Percentiles rank a stretch among this genome's conserved stretches.
phyloP scores from a whole-genome alignment of 2,888 invertebrate genomes.

The Caenorhabditis panamensis region DNA sequence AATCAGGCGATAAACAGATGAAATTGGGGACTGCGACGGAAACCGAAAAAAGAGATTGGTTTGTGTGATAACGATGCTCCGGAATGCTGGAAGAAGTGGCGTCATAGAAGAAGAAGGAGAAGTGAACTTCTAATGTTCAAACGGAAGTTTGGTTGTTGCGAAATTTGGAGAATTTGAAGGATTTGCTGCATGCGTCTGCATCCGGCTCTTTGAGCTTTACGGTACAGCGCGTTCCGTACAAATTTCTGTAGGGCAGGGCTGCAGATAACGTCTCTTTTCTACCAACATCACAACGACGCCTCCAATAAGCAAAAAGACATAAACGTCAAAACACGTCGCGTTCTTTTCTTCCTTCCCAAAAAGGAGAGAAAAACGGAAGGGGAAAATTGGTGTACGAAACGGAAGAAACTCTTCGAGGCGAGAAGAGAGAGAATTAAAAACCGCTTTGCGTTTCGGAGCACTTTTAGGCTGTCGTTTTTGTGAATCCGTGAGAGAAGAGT shows the following conservation, averaged over 20 bases:
- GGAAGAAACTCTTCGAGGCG: conserved; percentile 1
- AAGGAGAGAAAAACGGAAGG: background rate
- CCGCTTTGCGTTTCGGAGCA: conserved; percentile 10
- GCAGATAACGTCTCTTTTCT: too few relatives aligned
- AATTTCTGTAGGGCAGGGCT: too few relatives aligned
- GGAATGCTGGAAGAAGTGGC: too few relatives aligned
- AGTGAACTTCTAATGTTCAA: background rate
- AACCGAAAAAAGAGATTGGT: conserved; percentile 36
- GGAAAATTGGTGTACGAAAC: conserved; percentile 9
- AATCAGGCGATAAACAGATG: conserved; percentile 50
- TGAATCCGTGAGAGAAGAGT: background rate
- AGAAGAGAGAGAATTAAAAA: conserved; percentile 17
- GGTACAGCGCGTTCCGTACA: too few relatives aligned
- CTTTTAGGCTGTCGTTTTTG: background rate
- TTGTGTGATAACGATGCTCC: conserved; percentile 33
- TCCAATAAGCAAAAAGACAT: background rate
- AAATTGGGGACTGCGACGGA: conserved; percentile 14
- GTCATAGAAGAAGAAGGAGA: background rate
- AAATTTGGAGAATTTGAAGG: too few relatives aligned
- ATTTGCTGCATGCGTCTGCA: too few relatives aligned
- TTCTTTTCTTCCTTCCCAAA: background rate
- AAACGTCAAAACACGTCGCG: background rate
- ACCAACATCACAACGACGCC: background rate
- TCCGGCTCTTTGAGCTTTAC: too few relatives aligned
- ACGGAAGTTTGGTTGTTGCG: too few relatives aligned